Evolutionary conservation across 2,797 vertebrate species (phyloP), one percentile per base, ranked within the genome.

Genomic region (Centroberyx gerrardi): DNA sequence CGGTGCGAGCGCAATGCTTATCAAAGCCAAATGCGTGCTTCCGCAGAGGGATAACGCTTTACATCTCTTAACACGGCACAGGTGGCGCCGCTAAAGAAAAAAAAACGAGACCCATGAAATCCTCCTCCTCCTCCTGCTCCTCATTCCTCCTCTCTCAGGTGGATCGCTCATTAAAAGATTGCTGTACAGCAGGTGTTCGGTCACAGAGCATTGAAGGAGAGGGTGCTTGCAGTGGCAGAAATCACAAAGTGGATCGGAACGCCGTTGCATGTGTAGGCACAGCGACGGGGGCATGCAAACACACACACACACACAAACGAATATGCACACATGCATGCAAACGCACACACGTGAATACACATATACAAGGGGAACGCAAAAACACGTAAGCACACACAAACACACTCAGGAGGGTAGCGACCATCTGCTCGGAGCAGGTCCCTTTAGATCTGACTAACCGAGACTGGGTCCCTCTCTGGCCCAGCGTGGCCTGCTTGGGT

Each of bases 141-240:
- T 68, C 75, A 0, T 53, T 8, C 66, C 69, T 69, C 77, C 68
- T 71, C 83, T 90, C 87, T 93, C 85, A 88, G 90, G 85, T 93
- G 90, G 83, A 83, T 80, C 69, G 83, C 88, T 94, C 91, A 90
- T 90, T 89, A 93, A 90, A 90, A 83, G 78, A 88, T 76, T 22
- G 69, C 80, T 15, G 70, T 92, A 88, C 80, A 90, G 91, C 94
- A 94, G 93, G 90, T 95, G 94, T 87, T 89, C 71, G 82, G 89
- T 92, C 92, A 88, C 93, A 91, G 72, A 77, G 89, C 81, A 9
- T 38, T 91, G 92, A 83, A 84, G 85, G 87, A 88, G 84, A 89
- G 87, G 87, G 62, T 92, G 94, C 93, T 92, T 94, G 91, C 91
- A 89, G 89, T 89, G 87, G 93, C 94, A 93, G 81, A 94, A 94